Evolutionary conservation across 2,113 vertebrate species (phyloP).

Genomic region (Oryzias celebensis): DNA sequence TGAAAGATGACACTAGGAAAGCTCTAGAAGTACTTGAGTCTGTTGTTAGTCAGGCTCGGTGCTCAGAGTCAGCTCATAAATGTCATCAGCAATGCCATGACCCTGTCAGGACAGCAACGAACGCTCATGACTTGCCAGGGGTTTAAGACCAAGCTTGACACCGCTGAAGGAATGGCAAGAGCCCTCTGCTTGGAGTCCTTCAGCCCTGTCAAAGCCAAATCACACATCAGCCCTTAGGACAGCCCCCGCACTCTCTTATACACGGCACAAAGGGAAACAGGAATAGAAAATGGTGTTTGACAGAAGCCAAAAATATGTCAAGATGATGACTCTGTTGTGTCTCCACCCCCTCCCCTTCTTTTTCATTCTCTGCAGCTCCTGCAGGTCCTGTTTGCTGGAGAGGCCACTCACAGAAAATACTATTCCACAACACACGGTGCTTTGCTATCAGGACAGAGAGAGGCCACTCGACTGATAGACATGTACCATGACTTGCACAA

Average conservation of each 20-base stretch:
- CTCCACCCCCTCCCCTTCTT: slow-evolving; percentile 1
- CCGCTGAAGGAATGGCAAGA: slow-evolving; percentile 57
- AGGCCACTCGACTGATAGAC: slow-evolving; percentile 89
- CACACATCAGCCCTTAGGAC: slow-evolving; percentile 17
- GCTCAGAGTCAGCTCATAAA: neutral
- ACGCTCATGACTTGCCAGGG: slow-evolving; percentile 16
- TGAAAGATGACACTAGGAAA: neutral
- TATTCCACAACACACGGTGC: slow-evolving; percentile 99
- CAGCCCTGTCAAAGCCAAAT: slow-evolving; percentile 28
- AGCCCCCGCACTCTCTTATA: neutral
- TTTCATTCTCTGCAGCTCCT: slow-evolving; percentile 78
- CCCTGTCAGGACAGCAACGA: slow-evolving; percentile 15
- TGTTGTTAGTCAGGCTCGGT: slow-evolving; percentile 26
- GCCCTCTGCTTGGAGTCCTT: slow-evolving; percentile 17
- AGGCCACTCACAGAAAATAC: slow-evolving; percentile 98
- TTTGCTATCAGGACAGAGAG: slow-evolving; percentile 96
- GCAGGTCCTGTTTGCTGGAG: slow-evolving; percentile 98
- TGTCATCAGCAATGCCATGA: slow-evolving; percentile 28
- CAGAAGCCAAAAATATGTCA: slow-evolving; percentile 28
- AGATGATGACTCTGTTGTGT: slow-evolving; percentile 34
- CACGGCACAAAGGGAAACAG: slow-evolving; percentile 10
- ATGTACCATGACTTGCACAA: slow-evolving; percentile 94
- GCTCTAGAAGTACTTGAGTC: slow-evolving; percentile 5
- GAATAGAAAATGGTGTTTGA: slow-evolving; percentile 15
- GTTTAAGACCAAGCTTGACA: slow-evolving; percentile 38